Conservation (phyloP, 1,140 invertebrate genomes). For the Sesamia nonagrioides region DNA sequence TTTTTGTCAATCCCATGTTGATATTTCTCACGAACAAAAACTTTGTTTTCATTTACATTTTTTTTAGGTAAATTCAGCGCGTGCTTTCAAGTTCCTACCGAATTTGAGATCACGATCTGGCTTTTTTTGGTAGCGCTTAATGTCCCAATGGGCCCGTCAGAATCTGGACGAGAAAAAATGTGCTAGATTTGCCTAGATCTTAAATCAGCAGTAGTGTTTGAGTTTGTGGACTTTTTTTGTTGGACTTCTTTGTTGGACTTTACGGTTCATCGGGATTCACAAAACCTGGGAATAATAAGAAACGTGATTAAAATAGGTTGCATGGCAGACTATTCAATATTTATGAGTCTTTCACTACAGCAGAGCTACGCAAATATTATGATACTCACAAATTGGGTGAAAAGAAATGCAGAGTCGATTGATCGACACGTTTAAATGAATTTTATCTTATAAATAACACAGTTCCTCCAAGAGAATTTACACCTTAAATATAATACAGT, state of each 20-base stretch:
- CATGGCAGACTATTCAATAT: neutral
- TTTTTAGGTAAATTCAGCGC: constrained; percentile 45
- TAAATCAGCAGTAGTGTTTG: constrained; percentile 2
- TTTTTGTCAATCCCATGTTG: constrained; percentile 58
- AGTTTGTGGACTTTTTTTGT: constrained; percentile 18
- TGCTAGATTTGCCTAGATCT: constrained; percentile 12
- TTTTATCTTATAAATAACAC: no score
- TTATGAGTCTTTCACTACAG: no score
- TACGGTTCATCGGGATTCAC: neutral
- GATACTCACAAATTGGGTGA: no score
- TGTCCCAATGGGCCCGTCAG: constrained; percentile 3
- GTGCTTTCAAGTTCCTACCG: constrained; percentile 41
- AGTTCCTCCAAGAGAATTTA: no score
- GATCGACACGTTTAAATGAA: no score
- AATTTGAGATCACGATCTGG: constrained; percentile 29
- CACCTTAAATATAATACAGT: no score
- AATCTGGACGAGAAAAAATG: constrained; percentile 10
- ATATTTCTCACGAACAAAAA: constrained; percentile 59
- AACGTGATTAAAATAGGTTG: constrained; percentile 6
- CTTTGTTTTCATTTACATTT: constrained; percentile 47
- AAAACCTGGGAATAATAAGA: neutral
- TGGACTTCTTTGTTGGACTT: neutral
- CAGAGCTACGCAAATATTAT: no score
- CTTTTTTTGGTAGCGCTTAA: constrained; percentile 32
- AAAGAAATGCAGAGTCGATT: no score